Evolutionary conservation across 2,888 invertebrate genomes (phyloP).

Genomic region (Hemistola chrysoprasaria): DNA sequence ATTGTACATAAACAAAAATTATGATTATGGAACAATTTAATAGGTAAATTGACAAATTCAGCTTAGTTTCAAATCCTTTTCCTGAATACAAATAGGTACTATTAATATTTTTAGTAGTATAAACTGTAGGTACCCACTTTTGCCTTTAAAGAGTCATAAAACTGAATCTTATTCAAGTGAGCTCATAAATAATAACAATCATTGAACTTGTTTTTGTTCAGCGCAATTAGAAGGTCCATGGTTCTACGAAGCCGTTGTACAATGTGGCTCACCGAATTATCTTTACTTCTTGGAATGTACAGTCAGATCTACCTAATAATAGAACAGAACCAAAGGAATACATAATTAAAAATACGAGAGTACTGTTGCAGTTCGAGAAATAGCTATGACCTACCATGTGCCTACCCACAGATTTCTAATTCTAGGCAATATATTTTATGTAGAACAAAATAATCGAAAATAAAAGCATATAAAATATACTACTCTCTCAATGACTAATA

Average conservation of each 20-base stretch:
- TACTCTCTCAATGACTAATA: no score
- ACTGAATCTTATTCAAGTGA: slow-evolving; percentile 54
- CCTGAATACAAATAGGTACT: slow-evolving; percentile 2
- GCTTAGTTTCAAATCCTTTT: slow-evolving; percentile 3
- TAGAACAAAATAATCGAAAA: no score
- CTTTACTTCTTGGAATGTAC: slow-evolving; percentile 41
- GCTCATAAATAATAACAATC: slow-evolving; percentile 57
- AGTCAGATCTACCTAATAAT: slow-evolving; percentile 38
- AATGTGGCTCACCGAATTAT: slow-evolving; percentile 43
- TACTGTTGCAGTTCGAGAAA: no score
- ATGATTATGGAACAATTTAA: no score
- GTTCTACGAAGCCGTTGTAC: slow-evolving; percentile 46
- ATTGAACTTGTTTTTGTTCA: slow-evolving; percentile 66
- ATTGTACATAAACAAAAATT: no score
- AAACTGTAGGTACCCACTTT: slow-evolving; percentile 14
- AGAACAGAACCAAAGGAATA: slow-evolving; percentile 27
- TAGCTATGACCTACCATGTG: no score
- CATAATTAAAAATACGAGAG: slow-evolving; percentile 12
- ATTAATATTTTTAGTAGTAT: slow-evolving; percentile 5
- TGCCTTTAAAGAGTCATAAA: slow-evolving; percentile 54
- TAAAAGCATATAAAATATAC: no score
- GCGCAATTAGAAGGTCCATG: slow-evolving; percentile 55
- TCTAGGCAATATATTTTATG: no score
- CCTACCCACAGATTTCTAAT: no score
- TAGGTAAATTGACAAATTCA: no score